Percentiles rank a stretch among this genome's conserved stretches.
Evolutionary conservation across 2,113 vertebrate species (phyloP).

Genomic region (Entomyzon cyanotis): DNA sequence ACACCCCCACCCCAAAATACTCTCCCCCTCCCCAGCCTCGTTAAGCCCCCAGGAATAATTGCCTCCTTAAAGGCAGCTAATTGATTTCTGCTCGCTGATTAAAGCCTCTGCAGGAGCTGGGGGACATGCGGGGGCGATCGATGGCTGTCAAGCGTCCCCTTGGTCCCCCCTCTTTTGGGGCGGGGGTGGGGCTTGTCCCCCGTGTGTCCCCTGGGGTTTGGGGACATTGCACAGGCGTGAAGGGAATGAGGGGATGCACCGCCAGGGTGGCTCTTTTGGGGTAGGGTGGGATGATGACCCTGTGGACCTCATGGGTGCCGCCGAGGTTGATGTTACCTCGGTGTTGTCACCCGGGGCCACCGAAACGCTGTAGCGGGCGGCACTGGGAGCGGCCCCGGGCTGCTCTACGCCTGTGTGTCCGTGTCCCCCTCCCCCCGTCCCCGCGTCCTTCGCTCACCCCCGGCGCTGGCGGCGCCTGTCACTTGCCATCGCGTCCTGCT

Average conservation of each 20-base stretch:
- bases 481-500: slow-evolving; percentile 27
- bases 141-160: background rate
- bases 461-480: slow-evolving; percentile 39
- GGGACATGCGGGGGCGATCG: background rate
- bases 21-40: background rate
- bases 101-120: slow-evolving; percentile 65
- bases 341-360: background rate
- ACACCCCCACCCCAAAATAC: background rate
- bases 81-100: slow-evolving; percentile 77
- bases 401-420: background rate
- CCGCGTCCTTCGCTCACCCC: slow-evolving; percentile 24
- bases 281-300: background rate
- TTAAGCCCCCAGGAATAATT: slow-evolving; percentile 43
- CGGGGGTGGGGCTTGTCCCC: background rate
- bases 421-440: background rate
- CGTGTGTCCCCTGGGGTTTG: background rate
- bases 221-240: background rate
- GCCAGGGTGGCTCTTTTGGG: fast-evolving
- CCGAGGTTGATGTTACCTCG: background rate
- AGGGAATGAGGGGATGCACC: background rate
- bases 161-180: background rate
- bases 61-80: slow-evolving; percentile 71
- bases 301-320: background rate
- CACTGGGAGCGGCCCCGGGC: background rate
- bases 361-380: background rate